phyloP scores from a whole-genome alignment of 2,888 invertebrate genomes.

The Encarsia formosa region DNA sequence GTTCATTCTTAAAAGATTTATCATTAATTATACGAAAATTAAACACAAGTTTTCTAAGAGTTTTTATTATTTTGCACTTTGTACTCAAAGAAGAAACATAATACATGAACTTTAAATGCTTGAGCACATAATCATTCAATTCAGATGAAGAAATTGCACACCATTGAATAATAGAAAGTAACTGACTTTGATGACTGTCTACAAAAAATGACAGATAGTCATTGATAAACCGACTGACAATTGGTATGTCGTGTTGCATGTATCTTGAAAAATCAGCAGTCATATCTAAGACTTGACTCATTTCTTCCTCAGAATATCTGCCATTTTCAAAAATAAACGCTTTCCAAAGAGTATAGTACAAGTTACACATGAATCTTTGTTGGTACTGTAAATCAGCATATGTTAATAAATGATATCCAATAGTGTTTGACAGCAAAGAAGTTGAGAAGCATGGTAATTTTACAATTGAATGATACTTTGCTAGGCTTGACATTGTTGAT shows the following conservation, averaged over 20 bases:
- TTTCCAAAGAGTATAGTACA: constrained; percentile 42
- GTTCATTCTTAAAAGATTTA: constrained; percentile 26
- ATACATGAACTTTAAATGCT: constrained; percentile 40
- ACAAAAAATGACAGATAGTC: constrained; percentile 42
- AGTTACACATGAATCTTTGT: constrained; percentile 45
- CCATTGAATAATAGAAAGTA: constrained; percentile 44
- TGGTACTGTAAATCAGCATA: constrained; percentile 43
- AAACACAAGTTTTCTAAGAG: constrained; percentile 32
- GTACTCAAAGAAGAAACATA: constrained; percentile 36
- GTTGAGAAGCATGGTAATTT: constrained; percentile 44
- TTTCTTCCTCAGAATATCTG: constrained; percentile 38
- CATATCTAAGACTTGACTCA: constrained; percentile 38
- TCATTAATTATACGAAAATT: constrained; percentile 42
- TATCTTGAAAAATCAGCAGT: constrained; percentile 43
- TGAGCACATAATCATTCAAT: constrained; percentile 36
- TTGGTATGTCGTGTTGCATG: constrained; percentile 47
- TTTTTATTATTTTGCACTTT: constrained; percentile 42
- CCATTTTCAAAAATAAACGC: constrained; percentile 44
- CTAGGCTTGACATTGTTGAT: constrained; percentile 38
- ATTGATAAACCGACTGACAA: constrained; percentile 42
- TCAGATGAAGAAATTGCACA: constrained; percentile 35
- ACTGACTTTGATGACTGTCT: constrained; percentile 36
- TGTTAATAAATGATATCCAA: constrained; percentile 47
- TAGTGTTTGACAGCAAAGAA: constrained; percentile 42
- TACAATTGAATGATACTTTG: constrained; percentile 38